Conservation (phyloP, 2,797 vertebrate species). For the Tauraco hartlaubi region DNA sequence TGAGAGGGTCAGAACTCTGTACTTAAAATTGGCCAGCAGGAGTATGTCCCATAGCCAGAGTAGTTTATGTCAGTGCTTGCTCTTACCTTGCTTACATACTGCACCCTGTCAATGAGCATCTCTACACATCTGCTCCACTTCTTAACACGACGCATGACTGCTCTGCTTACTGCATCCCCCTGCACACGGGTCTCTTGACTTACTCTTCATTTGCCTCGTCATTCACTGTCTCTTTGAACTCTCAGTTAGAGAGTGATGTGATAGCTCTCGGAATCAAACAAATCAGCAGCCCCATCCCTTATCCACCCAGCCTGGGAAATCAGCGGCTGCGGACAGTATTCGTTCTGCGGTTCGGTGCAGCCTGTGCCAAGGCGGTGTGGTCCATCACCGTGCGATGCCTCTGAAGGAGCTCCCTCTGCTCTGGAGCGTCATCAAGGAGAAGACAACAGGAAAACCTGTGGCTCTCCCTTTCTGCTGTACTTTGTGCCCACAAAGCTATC, state of each 20-base stretch:
- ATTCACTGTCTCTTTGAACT: not conserved
- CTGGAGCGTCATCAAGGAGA: not conserved
- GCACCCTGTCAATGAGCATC: fast-evolving
- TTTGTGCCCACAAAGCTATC: not conserved
- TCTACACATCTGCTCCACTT: not conserved
- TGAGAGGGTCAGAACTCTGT: not conserved
- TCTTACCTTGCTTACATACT: not conserved
- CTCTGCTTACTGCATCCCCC: too few species aligned
- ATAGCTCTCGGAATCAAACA: not conserved
- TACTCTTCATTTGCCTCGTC: not conserved
- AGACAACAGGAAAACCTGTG: not conserved
- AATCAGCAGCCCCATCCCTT: not conserved
- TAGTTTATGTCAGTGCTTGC: not conserved
- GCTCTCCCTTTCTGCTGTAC: not conserved
- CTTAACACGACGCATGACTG: fast-evolving
- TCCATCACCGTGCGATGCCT: fast-evolving
- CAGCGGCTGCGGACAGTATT: fast-evolving
- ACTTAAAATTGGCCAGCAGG: not conserved
- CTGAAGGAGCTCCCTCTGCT: not conserved
- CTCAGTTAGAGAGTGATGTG: not conserved
- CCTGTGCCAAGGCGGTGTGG: fast-evolving
- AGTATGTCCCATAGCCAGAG: not conserved
- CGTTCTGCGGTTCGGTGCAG: fast-evolving
- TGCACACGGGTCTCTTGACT: not conserved
- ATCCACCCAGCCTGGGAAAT: not conserved